Evolutionary conservation across 1,140 invertebrate species (phyloP), one percentile per base, ranked within the genome.

Genomic region (Ips typographus): DNA sequence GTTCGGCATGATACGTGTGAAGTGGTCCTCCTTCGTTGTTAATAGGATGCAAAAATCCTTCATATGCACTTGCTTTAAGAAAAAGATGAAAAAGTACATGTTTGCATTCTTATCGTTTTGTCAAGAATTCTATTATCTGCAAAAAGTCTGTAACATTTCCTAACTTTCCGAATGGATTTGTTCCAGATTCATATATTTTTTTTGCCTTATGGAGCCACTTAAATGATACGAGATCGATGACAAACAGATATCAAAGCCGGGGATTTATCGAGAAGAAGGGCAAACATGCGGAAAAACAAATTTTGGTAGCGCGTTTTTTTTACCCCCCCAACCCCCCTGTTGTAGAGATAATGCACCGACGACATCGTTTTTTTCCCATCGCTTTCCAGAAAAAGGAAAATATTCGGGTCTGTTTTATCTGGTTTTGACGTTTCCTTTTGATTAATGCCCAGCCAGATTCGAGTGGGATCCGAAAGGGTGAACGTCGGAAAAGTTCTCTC

Each of bases 361-460:
- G 57, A 59, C 57, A 59, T 42, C 39, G 38, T 59, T 59, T 59
- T 59, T 59, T 59, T 40, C 42, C 38, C 22, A 22, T 22, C 22
- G 22, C 22, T 59, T 8, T 42, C 39, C 57, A 42, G 57, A 59
- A 59, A 59, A 59, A 40, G 39, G 38, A 36, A 42, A 59, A 59
- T 59, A 59, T 59, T 59, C 57, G n/a, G 39, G 57, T n/a, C 40
- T 59, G 57, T 59, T 59, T 59, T 59, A 59, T 59, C 57, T 59
- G 57, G 3, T 59, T 59, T 59, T 59, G 57, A 42, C 57, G 40
- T 59, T 59, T 42, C 39, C 8, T n/a, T 59, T 59, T 59, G 57
- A 59, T 59, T 59, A 41, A 59, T 59, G 57, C 40, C n/a, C 57
- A 38, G 8, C 47, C 57, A 42, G 39, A 41, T 59, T 59, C 57